Evolutionary conservation across 2,888 invertebrate genomes (phyloP).

Genomic region (Caenorhabditis auriculariae): DNA sequence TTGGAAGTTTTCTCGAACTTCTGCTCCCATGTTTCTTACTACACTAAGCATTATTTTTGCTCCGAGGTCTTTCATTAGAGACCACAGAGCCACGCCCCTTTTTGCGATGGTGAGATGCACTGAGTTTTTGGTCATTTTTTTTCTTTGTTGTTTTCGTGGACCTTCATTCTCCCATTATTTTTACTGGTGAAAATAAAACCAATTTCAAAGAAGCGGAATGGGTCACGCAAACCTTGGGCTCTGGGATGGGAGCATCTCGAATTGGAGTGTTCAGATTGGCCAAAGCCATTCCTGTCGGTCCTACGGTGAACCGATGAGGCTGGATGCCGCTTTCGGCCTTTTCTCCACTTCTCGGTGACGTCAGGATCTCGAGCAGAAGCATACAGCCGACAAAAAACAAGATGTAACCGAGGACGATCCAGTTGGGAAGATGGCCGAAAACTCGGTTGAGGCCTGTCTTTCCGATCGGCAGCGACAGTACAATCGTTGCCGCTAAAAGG

Average conservation of each 20-base stretch:
- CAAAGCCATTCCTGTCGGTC: constrained; percentile 45
- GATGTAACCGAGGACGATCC: constrained; percentile 48
- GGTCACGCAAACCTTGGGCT: constrained; percentile 22
- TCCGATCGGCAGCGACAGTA: constrained; percentile 43
- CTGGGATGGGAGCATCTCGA: constrained; percentile 23
- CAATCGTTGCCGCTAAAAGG: constrained; percentile 31
- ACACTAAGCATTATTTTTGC: too few relatives aligned
- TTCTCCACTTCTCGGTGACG: background rate
- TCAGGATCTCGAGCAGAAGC: constrained; percentile 36
- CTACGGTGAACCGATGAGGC: constrained; percentile 38
- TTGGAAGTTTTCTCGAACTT: too few relatives aligned
- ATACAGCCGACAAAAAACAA: constrained; percentile 40
- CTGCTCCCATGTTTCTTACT: too few relatives aligned
- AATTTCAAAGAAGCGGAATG: background rate
- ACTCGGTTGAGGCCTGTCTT: constrained; percentile 43
- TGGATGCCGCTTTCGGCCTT: constrained; percentile 21
- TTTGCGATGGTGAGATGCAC: too few relatives aligned
- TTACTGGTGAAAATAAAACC: too few relatives aligned
- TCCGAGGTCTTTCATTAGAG: too few relatives aligned
- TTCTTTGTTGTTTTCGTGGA: too few relatives aligned
- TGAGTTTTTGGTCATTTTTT: too few relatives aligned
- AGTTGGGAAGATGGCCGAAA: constrained; percentile 43
- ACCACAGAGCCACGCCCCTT: too few relatives aligned
- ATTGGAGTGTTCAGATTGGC: constrained; percentile 40
- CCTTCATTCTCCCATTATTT: background rate